A percentile compares a stretch with the other conserved stretches of the same genome.
phyloP scores from a whole-genome alignment of 2,113 vertebrate genomes.

The Pyrgilauda ruficollis region DNA sequence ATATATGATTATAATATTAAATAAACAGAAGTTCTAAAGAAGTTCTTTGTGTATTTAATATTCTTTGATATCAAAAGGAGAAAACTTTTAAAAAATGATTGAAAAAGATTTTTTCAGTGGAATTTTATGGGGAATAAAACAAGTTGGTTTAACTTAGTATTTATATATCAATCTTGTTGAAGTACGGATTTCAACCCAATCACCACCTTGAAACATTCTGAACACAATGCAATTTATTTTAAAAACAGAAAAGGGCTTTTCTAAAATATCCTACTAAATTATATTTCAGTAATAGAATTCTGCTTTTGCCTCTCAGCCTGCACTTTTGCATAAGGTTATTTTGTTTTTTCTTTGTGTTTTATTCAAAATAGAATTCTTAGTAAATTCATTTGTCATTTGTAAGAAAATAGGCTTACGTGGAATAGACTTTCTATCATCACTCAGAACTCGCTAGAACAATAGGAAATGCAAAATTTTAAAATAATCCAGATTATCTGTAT shows the following conservation, averaged over 20 bases:
- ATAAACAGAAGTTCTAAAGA: neutral
- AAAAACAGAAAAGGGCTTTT: neutral
- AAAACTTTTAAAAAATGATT: neutral
- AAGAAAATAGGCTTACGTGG: neutral
- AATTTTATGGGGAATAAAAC: neutral
- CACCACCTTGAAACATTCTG: neutral
- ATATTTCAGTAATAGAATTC: neutral
- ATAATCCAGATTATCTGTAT: neutral
- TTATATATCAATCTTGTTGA: neutral
- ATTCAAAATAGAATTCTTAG: neutral
- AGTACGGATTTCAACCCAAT: neutral
- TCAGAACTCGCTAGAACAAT: neutral
- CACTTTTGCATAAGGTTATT: neutral
- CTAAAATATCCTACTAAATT: neutral
- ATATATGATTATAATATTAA: no score
- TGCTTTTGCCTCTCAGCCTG: neutral
- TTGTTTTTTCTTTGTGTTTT: neutral
- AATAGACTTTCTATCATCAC: neutral
- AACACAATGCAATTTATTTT: neutral
- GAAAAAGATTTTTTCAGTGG: neutral
- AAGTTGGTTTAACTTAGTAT: neutral
- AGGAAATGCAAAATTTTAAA: neutral
- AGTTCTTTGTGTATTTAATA: neutral
- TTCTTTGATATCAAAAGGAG: neutral
- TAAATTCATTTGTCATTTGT: neutral